Evolutionary conservation across 2,113 vertebrate species (phyloP), one percentile per base, ranked within the genome.

Genomic region (Cairina moschata): DNA sequence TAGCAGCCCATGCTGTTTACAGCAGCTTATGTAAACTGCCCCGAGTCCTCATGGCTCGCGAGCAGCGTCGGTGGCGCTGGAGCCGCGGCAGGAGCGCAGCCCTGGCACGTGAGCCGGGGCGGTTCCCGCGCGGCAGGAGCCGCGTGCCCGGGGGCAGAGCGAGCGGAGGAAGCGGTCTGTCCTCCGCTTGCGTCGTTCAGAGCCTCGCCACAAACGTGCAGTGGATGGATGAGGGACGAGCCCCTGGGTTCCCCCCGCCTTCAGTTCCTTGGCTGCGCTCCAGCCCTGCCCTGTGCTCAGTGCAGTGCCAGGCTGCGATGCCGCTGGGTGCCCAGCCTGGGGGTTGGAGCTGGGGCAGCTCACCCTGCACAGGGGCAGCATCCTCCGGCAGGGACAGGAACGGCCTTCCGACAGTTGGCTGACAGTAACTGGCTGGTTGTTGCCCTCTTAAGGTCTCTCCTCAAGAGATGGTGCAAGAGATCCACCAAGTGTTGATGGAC

Each of bases 391-490:
- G 71, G 44, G 72, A 50, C 26, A 93, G 72, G n/a, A 54, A 12
- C 5, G 25, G 17, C n/a, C 11, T 46, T 59, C 50, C 3, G 46
- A 46, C 46, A 48, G 13, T 9, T 56, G 14, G 34, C 18, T 71
- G 81, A 63, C 29, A 69, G 10, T 93, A 81, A 93, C 73, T 83
- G 15, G 10, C 63, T 74, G 76, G 12, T 60, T 79, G 34, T 93
- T 95, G 17, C 84, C 20, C 75, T 38, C 76, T 9, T 42, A 96
- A 99, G 99, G 99, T 99, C 9, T 99, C 99, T 44, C 99, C 99
- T 8, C 99, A 99, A 97, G 99, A 99, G 96, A 99, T 99, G 99
- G 99, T 99, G 8, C 99, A 99, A 94, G 99, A 99, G 96, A 99
- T 99, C 95, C 99, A 99, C 93, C 99, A 99, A 76, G 99, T 99